Evolutionary conservation across 2,113 vertebrate genomes (phyloP).

Genomic region (Chinchilla lanigera): DNA sequence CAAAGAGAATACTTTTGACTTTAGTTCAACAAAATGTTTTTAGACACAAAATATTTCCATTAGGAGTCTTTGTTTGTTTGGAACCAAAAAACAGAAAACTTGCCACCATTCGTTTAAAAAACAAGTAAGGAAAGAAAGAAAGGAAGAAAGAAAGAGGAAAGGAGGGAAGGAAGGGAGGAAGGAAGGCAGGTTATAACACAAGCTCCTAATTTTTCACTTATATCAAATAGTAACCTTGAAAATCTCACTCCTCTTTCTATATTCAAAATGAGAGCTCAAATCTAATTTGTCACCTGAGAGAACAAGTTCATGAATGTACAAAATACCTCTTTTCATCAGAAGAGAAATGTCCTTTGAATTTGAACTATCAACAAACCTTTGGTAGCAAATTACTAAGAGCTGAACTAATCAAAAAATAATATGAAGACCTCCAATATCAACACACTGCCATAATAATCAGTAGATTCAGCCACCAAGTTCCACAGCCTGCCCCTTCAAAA

Average conservation of each 20-base stretch:
- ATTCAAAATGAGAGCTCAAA: constrained; percentile 59
- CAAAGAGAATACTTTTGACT: constrained; percentile 15
- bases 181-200: neutral
- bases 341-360: constrained; percentile 35
- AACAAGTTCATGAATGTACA: constrained; percentile 34
- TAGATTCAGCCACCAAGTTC: constrained; percentile 35
- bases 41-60: constrained; percentile 52
- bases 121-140: too few species aligned
- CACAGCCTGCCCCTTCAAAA: neutral
- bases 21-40: constrained; percentile 41
- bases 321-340: constrained; percentile 50
- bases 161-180: rapidly evolving
- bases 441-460: constrained; percentile 39
- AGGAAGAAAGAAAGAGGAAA: neutral
- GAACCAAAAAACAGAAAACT: constrained; percentile 27
- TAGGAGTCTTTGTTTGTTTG: constrained; percentile 22
- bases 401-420: constrained; percentile 63
- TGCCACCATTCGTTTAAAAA: neutral
- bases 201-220: constrained; percentile 56
- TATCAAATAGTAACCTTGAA: constrained; percentile 39
- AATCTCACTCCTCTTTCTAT: constrained; percentile 37
- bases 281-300: constrained; percentile 30
- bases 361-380: constrained; percentile 40
- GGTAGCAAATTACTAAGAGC: constrained; percentile 65
- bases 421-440: constrained; percentile 32